Percentiles rank a stretch among this genome's conserved stretches.
phyloP scores from a whole-genome alignment of 1,140 invertebrate species.

The Drosophila bipectinata region DNA sequence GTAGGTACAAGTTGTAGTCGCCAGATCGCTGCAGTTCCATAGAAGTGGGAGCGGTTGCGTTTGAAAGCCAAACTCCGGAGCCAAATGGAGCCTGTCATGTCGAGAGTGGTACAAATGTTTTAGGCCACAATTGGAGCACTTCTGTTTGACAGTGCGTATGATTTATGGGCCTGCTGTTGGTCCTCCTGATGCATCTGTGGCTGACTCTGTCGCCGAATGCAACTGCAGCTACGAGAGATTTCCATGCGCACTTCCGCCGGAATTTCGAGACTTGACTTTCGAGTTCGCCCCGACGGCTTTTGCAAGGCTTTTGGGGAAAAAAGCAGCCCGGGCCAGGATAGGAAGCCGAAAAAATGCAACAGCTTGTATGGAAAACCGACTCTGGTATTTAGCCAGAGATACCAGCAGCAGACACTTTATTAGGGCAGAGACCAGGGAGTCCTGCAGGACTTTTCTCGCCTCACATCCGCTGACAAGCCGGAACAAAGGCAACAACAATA shows the following conservation, averaged over 20 bases:
- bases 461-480: constrained; percentile 65
- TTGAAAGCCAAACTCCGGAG: constrained; percentile 55
- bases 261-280: constrained; percentile 74
- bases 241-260: constrained; percentile 73
- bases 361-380: constrained; percentile 53
- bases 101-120: constrained; percentile 79
- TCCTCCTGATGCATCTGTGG: constrained; percentile 10
- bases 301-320: constrained; percentile 15
- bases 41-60: constrained; percentile 61
- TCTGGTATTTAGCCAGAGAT: constrained; percentile 26
- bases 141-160: constrained; percentile 81
- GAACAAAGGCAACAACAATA: constrained; percentile 28
- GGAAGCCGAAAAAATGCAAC: constrained; percentile 59
- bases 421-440: constrained; percentile 40
- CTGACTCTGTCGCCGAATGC: constrained; percentile 11
- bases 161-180: constrained; percentile 71
- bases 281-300: constrained; percentile 55
- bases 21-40: constrained; percentile 8
- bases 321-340: not conserved
- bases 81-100: constrained; percentile 73
- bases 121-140: constrained; percentile 81
- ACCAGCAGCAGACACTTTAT: constrained; percentile 61
- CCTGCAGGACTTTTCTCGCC: constrained; percentile 69
- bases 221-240: constrained; percentile 26
- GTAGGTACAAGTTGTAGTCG: constrained; percentile 69